Evolutionary conservation across 2,888 invertebrate species (phyloP).

Genomic region (Drosophila lacicola): DNA sequence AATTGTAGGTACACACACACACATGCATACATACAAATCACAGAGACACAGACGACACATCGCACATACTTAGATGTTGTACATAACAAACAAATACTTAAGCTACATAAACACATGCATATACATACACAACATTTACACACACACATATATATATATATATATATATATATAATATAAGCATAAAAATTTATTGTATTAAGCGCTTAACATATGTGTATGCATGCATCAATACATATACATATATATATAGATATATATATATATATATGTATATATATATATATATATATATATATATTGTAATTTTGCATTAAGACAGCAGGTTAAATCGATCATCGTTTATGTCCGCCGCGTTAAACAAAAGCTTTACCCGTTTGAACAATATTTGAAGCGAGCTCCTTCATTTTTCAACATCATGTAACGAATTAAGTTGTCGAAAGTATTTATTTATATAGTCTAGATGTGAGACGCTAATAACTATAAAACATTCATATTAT

Average conservation of each 20-base stretch:
- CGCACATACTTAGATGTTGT: conserved; percentile 17
- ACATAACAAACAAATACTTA: conserved; percentile 26
- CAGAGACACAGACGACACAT: too few relatives aligned
- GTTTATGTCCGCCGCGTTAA: conserved; percentile 27
- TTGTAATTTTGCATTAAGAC: conserved; percentile 34
- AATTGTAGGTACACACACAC: conserved; percentile 24
- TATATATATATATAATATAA: conserved; percentile 25
- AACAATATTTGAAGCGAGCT: conserved; percentile 12
- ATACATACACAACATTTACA: conserved; percentile 12
- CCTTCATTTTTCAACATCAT: conserved; percentile 8
- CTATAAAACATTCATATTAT: conserved; percentile 26
- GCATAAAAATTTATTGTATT: conserved; percentile 22
- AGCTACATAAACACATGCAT: conserved; percentile 14
- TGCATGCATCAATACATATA: conserved; percentile 1
- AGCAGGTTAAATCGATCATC: conserved; percentile 16
- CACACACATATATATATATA: conserved; percentile 14
- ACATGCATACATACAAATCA: conserved; percentile 9
- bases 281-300: conserved; percentile 20
- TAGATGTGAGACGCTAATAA: conserved; percentile 52
- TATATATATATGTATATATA: conserved; percentile 13
- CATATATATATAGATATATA: conserved; percentile 3
- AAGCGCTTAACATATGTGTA: conserved; percentile 16
- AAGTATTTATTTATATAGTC: conserved; percentile 52
- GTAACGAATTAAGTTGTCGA: conserved; percentile 21
- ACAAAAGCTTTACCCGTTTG: conserved; percentile 36